Evolutionary conservation across 2,113 vertebrate genomes (phyloP).

Genomic region (Strix uralensis): DNA sequence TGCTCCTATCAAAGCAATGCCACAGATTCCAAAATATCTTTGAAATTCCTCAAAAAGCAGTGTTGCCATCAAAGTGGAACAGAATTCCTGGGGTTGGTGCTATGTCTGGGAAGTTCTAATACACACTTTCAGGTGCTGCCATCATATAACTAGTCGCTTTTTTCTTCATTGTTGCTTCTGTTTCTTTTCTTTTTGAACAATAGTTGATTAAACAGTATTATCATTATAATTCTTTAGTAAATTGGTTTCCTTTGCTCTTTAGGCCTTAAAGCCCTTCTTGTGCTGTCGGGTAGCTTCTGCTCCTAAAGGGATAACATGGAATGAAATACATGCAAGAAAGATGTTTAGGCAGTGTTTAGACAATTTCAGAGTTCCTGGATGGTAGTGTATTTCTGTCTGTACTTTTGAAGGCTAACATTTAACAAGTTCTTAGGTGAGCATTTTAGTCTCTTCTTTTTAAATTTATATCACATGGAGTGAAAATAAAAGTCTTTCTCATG

Average conservation of each 20-base stretch:
- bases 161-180: background rate
- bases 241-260: background rate
- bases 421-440: background rate
- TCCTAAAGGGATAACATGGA: background rate
- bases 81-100: background rate
- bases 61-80: background rate
- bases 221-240: background rate
- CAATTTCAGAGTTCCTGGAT: background rate
- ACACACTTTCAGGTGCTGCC: background rate
- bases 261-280: background rate
- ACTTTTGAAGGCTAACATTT: background rate
- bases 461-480: accelerated
- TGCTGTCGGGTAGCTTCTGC: background rate
- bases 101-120: background rate
- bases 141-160: background rate
- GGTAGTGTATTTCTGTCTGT: background rate
- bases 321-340: background rate
- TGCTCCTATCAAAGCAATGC: background rate
- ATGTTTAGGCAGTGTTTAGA: background rate
- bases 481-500: background rate
- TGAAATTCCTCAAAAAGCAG: background rate
- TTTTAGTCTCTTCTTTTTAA: background rate
- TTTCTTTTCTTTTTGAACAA: background rate
- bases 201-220: background rate
- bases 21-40: background rate